Conservation (phyloP, 1,140 invertebrate species). For the Matsumurasca onukii region DNA sequence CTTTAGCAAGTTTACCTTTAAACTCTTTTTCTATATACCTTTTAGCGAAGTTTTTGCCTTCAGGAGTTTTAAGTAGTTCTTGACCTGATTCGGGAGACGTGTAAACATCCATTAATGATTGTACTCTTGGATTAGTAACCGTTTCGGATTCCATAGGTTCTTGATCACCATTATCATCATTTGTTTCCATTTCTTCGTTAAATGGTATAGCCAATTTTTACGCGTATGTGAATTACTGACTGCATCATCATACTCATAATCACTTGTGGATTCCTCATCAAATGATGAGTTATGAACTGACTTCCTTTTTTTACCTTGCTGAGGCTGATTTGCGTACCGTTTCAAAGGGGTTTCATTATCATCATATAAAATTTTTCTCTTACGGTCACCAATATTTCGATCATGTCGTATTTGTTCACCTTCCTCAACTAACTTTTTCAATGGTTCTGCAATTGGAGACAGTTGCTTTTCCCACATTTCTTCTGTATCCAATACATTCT, state of each 20-base stretch:
- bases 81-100: not conserved
- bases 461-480: constrained; percentile 30
- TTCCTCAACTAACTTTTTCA: no score
- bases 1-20: constrained; percentile 11
- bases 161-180: not conserved
- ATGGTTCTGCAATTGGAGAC: constrained; percentile 5
- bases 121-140: not conserved
- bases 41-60: constrained; percentile 5
- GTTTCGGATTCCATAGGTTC: not conserved
- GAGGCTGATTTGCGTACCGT: not conserved
- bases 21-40: constrained; percentile 7
- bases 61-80: not conserved
- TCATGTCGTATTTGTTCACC: no score
- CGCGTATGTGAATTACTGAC: not conserved
- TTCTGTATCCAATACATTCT: constrained; percentile 26
- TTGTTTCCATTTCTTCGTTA: no score
- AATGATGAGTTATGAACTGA: not conserved
- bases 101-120: not conserved
- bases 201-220: not conserved
- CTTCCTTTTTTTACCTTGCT: constrained; percentile 1
- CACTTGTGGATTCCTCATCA: not conserved
- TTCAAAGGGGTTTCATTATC: not conserved
- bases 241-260: constrained; percentile 16
- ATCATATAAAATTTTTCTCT: not conserved
- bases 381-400: no score